These are phyloP conservation scores for Beaufortia kweichowensis DNA, from an alignment of 2,113 vertebrate genomes.

Conservation along the genomic window DNA sequence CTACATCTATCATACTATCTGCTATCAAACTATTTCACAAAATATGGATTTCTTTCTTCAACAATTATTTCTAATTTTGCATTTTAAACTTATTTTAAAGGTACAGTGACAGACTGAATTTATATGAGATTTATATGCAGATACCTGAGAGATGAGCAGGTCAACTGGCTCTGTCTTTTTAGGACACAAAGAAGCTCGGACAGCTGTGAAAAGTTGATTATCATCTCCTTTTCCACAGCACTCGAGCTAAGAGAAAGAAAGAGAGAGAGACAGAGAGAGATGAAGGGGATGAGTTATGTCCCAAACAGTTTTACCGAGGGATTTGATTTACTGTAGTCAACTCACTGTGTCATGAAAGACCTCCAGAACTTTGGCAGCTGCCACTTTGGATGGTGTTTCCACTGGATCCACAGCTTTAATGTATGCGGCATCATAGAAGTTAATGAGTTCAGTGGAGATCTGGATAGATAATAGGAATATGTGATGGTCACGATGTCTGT, in stretches of 20 bases:
- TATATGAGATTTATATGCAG: too few relatives aligned
- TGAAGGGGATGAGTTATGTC: neutral
- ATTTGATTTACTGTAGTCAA: neutral
- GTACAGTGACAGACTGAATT: too few relatives aligned
- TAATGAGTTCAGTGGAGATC: conserved; percentile 87
- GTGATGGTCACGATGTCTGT: neutral
- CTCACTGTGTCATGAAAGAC: conserved; percentile 85
- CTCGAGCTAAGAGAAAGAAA: conserved; percentile 74
- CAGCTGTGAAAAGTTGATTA: conserved; percentile 24
- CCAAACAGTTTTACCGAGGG: neutral
- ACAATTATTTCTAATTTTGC: too few relatives aligned
- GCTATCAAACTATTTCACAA: neutral
- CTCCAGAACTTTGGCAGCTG: conserved; percentile 76
- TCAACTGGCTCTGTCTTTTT: neutral
- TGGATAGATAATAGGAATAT: conserved; percentile 54
- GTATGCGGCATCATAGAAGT: conserved; percentile 84
- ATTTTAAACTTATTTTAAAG: neutral
- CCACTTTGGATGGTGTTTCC: neutral
- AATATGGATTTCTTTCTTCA: too few relatives aligned
- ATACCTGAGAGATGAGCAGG: conserved; percentile 37
- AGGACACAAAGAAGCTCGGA: conserved; percentile 29
- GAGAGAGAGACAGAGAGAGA: neutral
- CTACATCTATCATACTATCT: neutral
- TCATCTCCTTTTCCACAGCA: conserved; percentile 82
- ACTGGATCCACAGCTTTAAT: conserved; percentile 60